Conservation (phyloP, 2,888 invertebrate species). For the Drosophila vallismaia region DNA sequence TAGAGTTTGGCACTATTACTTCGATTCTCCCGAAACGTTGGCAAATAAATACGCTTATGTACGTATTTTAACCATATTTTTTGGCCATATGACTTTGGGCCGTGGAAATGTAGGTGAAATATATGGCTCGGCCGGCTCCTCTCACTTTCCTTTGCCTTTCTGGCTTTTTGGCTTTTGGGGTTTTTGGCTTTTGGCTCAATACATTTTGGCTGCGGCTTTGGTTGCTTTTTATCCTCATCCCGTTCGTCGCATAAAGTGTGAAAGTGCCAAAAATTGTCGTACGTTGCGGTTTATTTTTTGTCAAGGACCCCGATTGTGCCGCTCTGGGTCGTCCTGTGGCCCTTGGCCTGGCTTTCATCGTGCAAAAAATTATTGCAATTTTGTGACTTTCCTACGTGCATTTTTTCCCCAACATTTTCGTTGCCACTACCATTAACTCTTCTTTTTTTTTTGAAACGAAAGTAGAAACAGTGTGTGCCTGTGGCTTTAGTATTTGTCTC, state of each 20-base stretch:
- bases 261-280: constrained; percentile 73
- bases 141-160: constrained; percentile 6
- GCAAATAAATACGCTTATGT: neutral
- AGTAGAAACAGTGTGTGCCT: constrained; percentile 18
- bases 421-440: neutral
- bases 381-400: constrained; percentile 69
- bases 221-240: constrained; percentile 17
- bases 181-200: constrained; percentile 22
- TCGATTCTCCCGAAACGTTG: neutral
- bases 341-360: constrained; percentile 33
- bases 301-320: constrained; percentile 39
- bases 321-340: constrained; percentile 6
- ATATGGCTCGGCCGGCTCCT: neutral
- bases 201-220: constrained; percentile 16
- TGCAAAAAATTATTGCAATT: constrained; percentile 73
- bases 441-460: neutral
- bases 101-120: neutral
- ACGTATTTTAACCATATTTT: neutral
- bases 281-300: constrained; percentile 54
- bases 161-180: too few relatives aligned
- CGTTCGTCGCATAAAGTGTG: constrained; percentile 61
- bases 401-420: constrained; percentile 23
- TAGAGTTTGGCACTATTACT: neutral
- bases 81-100: constrained; percentile 2
- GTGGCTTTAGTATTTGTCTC: constrained; percentile 54